Base-by-base conservation (phyloP, 2,113 vertebrate genomes). In the Casuarius casuarius region DNA sequence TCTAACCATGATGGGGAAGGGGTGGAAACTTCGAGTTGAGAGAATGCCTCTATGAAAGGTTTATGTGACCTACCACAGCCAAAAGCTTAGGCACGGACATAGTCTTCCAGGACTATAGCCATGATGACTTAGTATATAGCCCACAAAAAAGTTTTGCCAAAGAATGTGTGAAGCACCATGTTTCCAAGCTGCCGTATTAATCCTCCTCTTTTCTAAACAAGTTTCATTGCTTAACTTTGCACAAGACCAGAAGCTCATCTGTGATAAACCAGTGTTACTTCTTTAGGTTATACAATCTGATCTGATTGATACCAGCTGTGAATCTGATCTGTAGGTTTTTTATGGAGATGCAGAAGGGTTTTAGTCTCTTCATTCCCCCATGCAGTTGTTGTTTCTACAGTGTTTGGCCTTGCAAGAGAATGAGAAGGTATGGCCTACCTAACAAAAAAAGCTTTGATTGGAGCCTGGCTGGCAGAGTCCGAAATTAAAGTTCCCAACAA, bases 401-500 rank as follows among this genome's bases (percentile, higher is more conserved):
- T 79, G 52, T 61, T 92, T 97, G 84, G 84, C 82, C 94, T 95
- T 74, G 40, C 54, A 84, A 86, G 46, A 85, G 42, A 96, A 94
- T 89, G 62, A 95, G 78, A 82, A 94, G 63, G 75, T 95, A 95
- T 96, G 72, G 52, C 38, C 62, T 88, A 84, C 48, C 42, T 86
- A 92, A 97, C 91, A 97, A 97, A 95, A 92, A 81, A 91, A 86
- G 81, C 94, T 97, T 97, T 97, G 77, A 95, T 2, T 90, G n/a
- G 21, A 38, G 49, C 70, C 73, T 92, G 89, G 80, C 72, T 93
- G 85, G 73, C 29, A 82, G 42, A 89, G 49, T 86, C 58, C 65
- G 84, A 96, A 97, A 96, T 95, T 96, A 96, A 93, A 94, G 81
- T 95, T 89, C 75, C 80, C 61, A 83, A 92, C 94, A 97, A 91